These are phyloP conservation scores for Pluvianellus socialis DNA, from an alignment of 2,113 vertebrate genomes.

Conservation along the genomic window DNA sequence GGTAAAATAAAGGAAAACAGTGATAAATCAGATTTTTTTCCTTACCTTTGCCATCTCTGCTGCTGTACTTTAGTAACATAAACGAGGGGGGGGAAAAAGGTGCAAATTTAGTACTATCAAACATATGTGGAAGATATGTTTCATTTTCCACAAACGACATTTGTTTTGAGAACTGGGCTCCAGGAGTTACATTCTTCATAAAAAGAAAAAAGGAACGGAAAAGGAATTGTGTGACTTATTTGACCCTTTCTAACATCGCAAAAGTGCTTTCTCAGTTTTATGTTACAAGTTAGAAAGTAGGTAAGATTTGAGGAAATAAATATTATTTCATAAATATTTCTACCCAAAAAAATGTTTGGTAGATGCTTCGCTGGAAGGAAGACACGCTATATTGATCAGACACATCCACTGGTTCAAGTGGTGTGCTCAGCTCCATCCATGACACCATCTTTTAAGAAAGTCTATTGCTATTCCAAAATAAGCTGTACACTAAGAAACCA, in stretches of 20 bases:
- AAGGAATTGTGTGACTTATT: neutral
- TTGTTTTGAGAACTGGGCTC: neutral
- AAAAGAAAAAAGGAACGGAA: neutral
- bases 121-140: neutral
- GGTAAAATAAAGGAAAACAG: neutral
- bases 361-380: neutral
- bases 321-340: neutral
- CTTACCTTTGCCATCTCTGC: neutral
- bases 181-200: neutral
- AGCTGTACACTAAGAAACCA: neutral
- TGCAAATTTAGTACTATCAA: neutral
- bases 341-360: neutral
- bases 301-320: neutral
- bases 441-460: neutral
- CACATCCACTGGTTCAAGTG: neutral
- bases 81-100: neutral
- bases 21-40: neutral
- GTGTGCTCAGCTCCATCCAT: neutral
- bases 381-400: fast-evolving
- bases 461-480: neutral
- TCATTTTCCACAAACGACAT: neutral
- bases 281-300: neutral
- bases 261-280: neutral
- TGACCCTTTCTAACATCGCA: neutral
- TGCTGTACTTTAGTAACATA: neutral